Base-by-base conservation (phyloP, 2,888 invertebrate genomes). In the Leptinotarsa juncta region DNA sequence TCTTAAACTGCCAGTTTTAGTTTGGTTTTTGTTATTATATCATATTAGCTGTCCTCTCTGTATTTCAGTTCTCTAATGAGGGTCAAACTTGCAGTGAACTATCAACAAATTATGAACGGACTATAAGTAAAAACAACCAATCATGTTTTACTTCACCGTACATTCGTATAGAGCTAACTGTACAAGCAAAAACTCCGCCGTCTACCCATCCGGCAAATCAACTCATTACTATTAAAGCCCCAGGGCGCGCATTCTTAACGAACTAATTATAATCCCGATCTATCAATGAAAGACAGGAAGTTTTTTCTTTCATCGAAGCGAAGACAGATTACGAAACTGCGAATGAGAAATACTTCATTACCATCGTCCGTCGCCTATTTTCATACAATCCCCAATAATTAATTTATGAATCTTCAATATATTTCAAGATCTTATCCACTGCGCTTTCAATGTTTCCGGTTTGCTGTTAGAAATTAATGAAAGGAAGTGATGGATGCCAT, bases 201-300 rank as follows among this genome's bases (percentile, higher is more conserved):
- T 57, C 20, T 16, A 20, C 4, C 23, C 23, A 57, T 23, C 57
- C 57, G 20, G 57, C 57, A 14, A 57, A 57, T 57, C 4, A 57
- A 57, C 57, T 57, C 57, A 57, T 57, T 57, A 23, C 23, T 57
- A 57, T 23, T 23, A 23, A 1, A 23, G 57, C 57, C 26, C 57
- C 4, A 4, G 26, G 57, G 23, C 57, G 57, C 57, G 57, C 20
- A 57, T 57, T 57, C 57, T 14, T 26, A 57, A 57, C 57, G 23
- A 57, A 23, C 57, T 53, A 12, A 10, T 51, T 51, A 51, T 57
- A 14, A 12, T 14, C 10, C 42, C 10, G 42, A 42, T 57, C 12
- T 23, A 23, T 57, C 57, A 5, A 57, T 14, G 57, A 57, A 57
- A 57, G 57, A 14, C 57, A 23, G 57, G 26, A 57, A 57, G 57